These are phyloP conservation scores for Seira musarum DNA, from an alignment of 2,888 invertebrate species.

Conservation along the genomic window DNA sequence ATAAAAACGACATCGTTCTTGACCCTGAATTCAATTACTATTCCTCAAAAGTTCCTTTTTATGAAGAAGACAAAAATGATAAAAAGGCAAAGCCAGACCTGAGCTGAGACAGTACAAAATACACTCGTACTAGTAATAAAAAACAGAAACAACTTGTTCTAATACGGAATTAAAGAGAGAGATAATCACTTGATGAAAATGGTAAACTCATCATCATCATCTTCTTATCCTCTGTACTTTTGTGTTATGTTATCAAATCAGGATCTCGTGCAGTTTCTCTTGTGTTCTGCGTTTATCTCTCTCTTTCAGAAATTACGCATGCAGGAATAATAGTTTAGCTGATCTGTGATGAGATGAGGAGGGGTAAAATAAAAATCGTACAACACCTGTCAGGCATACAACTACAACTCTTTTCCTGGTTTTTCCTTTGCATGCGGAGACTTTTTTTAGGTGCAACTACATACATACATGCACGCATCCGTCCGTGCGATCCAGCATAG, in stretches of 20 bases:
- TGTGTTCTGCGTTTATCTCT: too few relatives aligned
- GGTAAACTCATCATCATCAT: conserved; percentile 38
- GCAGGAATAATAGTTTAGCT: too few relatives aligned
- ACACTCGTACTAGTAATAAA: not conserved
- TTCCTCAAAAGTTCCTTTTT: conserved; percentile 28
- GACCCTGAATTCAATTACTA: conserved; percentile 55
- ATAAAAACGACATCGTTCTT: conserved; percentile 45
- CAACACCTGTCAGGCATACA: conserved; percentile 45
- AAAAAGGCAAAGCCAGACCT: not conserved
- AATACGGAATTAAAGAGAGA: conserved; percentile 40
- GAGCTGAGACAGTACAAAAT: too few relatives aligned
- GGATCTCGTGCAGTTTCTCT: too few relatives aligned
- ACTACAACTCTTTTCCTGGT: not conserved
- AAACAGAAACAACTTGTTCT: conserved; percentile 27
- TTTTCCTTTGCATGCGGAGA: conserved; percentile 44
- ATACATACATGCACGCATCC: conserved; percentile 27
- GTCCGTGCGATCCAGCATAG: not conserved
- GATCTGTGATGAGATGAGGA: too few relatives aligned
- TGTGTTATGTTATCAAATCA: too few relatives aligned
- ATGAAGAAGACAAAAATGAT: conserved; percentile 8
- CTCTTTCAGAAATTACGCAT: too few relatives aligned
- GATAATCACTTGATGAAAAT: conserved; percentile 51
- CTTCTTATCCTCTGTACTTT: conserved; percentile 18
- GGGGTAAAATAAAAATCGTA: conserved; percentile 14
- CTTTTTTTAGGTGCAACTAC: conserved; percentile 20